Evolutionary conservation across 2,797 vertebrate genomes (phyloP).

Genomic region (Atherinosoma microstoma): DNA sequence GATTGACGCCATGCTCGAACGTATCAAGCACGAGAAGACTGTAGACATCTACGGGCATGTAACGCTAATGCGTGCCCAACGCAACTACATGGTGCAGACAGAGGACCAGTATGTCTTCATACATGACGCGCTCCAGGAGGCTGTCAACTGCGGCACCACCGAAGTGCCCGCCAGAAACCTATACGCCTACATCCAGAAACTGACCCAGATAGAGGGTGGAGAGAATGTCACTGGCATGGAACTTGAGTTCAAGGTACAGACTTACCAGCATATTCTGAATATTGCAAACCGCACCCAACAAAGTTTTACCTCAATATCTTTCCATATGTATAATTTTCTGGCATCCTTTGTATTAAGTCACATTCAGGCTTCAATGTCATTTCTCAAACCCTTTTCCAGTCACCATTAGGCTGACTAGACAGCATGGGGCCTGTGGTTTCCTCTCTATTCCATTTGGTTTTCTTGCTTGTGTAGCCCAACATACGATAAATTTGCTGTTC

Average conservation of each 20-base stretch:
- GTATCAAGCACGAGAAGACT: conserved; percentile 99
- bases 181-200: conserved; percentile 99
- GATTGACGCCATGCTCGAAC: conserved; percentile 98
- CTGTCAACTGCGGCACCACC: conserved; percentile 98
- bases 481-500: conserved; percentile 43
- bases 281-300: background rate
- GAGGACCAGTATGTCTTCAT: conserved; percentile 99
- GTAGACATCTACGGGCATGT: conserved; percentile 99
- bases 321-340: conserved; percentile 7
- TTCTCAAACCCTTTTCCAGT: conserved; percentile 55
- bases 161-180: conserved; percentile 99
- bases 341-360: conserved; percentile 1
- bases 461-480: conserved; percentile 53
- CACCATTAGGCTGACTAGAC: conserved; percentile 72
- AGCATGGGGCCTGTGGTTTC: conserved; percentile 82
- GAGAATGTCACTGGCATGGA: conserved; percentile 99
- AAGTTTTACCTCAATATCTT: conserved; percentile 1
- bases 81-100: conserved; percentile 99
- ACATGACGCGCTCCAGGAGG: conserved; percentile 97
- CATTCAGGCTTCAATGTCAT: conserved; percentile 32
- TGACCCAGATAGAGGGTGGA: conserved; percentile 96
- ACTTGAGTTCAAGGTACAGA: conserved; percentile 96
- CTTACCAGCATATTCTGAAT: background rate
- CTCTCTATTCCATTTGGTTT: conserved; percentile 47
- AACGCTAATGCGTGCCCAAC: conserved; percentile 98